Base-by-base conservation (phyloP, 2,888 invertebrate species). In the Watsonalla binaria region DNA sequence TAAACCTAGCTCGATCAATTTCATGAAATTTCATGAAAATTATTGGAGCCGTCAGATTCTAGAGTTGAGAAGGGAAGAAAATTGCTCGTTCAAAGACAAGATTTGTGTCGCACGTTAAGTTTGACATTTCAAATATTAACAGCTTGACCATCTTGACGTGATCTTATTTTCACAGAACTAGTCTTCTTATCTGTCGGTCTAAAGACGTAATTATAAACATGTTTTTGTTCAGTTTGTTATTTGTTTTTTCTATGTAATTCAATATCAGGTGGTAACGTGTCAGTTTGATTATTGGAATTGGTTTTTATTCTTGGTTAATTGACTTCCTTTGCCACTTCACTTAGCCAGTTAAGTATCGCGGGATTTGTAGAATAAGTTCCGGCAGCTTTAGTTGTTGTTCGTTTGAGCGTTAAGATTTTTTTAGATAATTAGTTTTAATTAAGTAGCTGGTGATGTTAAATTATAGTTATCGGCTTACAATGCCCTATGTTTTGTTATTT, bases 61-160 rank as follows among this genome's bases (percentile, higher is more conserved):
- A n/a, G n/a, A n/a, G n/a, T n/a, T n/a, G n/a, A n/a, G n/a, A n/a
- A n/a, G n/a, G n/a, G n/a, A n/a, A n/a, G n/a, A n/a, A n/a, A n/a
- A n/a, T n/a, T n/a, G n/a, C n/a, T n/a, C n/a, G n/a, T n/a, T n/a
- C 72, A 63, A 66, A 62, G 60, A 53, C 58, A 54, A 52, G 54
- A 52, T 57, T 49, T 47, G 54, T 52, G 55, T 55, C 45, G 55
- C 56, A 52, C 37, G 37, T 24, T 7, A 51, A 55, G 51, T 51
- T 61, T 64, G 54, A 64, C 58, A 59, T 60, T 51, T 55, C 54
- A 59, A 61, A 62, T 63, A 59, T 35, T 61, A 59, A 60, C 52
- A 51, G 33, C 59, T 55, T 45, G 54, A 59, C 56, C 58, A 57
- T 51, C 58, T 56, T 63, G 61, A 62, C 57, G 49, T 52, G 49